A percentile compares a stretch with the other conserved stretches of the same genome.
Conservation (phyloP, 1,140 invertebrate genomes). For the Lepidostoma basale region DNA sequence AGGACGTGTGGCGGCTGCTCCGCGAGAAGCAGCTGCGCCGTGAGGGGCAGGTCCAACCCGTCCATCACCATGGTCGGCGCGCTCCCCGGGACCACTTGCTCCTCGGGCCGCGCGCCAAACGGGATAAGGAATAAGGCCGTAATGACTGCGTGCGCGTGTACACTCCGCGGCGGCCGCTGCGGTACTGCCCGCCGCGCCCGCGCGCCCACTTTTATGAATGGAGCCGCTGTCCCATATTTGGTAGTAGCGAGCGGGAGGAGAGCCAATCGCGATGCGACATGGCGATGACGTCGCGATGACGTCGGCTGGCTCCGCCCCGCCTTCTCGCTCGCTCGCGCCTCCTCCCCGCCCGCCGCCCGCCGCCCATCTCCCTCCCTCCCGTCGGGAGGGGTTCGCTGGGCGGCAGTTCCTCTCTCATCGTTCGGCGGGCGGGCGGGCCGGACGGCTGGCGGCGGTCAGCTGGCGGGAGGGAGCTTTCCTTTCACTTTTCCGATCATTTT, state of each 20-base stretch:
- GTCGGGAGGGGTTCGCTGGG: not conserved
- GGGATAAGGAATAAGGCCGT: constrained; percentile 60
- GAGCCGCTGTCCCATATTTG: constrained; percentile 62
- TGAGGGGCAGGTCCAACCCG: constrained; percentile 36
- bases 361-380: not conserved
- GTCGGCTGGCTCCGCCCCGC: constrained; percentile 50
- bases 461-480: no score
- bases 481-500: no score
- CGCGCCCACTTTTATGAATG: constrained; percentile 60
- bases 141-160: constrained; percentile 47
- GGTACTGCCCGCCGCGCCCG: constrained; percentile 60
- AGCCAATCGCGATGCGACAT: constrained; percentile 54
- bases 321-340: constrained; percentile 43
- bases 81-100: constrained; percentile 61
- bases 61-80: constrained; percentile 43
- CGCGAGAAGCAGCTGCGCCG: constrained; percentile 35
- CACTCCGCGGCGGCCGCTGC: constrained; percentile 55
- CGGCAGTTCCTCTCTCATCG: not conserved
- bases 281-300: constrained; percentile 56
- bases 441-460: not conserved
- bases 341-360: constrained; percentile 31
- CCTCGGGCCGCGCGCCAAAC: constrained; percentile 60
- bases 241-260: constrained; percentile 55
- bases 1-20: constrained; percentile 44
- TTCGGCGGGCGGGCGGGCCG: not conserved